Base-by-base conservation (phyloP, 2,888 invertebrate genomes). In the Apamea crenata region DNA sequence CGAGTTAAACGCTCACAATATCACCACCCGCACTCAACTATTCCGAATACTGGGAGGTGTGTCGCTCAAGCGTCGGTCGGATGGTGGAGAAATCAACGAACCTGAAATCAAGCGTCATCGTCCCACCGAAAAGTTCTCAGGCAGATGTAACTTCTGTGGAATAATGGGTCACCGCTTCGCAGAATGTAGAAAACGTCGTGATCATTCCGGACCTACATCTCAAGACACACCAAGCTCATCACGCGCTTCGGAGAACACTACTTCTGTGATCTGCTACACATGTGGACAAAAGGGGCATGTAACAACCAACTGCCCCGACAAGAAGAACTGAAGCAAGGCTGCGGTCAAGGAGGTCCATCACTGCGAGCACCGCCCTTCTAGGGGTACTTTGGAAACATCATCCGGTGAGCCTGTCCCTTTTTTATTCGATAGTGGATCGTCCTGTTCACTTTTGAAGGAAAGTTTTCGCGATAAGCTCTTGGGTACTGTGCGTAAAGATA, bases 301-400 rank as follows among this genome's bases (percentile, higher is more conserved):
- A 53, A 25, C 69, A 36, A 70, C 53, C 53, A 25, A 36, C 21
- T 70, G 69, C 14, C 69, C 69, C 12, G 69, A 70, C 7, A 70
- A 53, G 8, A 70, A 14, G 69, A 70, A 66, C 36, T 66, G 36
- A 4, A 18, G 53, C 21, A 29, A n/a, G 18, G 74, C 65, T 65
- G 74, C n/a, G 21, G 50, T 12, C 32, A 65, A 32, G 66, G 74
- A 50, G 7, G 66, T 70, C 7, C 53, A 70, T 2, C 69, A 70
- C 6, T 70, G 50, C 25, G 50, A 70, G 25, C 53, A 53, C 32
- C 70, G 70, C 2, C 53, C 70, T 25, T 72, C 71, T 5, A 59
- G 71, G 59, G 59, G 71, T 21, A 72, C 8, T 10, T 72, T 72
- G 71, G 18, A 16, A 29, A 72, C 71, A 72, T 72, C 71, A 18